phyloP scores from a whole-genome alignment of 2,113 vertebrate species.

The Pyrgilauda ruficollis region DNA sequence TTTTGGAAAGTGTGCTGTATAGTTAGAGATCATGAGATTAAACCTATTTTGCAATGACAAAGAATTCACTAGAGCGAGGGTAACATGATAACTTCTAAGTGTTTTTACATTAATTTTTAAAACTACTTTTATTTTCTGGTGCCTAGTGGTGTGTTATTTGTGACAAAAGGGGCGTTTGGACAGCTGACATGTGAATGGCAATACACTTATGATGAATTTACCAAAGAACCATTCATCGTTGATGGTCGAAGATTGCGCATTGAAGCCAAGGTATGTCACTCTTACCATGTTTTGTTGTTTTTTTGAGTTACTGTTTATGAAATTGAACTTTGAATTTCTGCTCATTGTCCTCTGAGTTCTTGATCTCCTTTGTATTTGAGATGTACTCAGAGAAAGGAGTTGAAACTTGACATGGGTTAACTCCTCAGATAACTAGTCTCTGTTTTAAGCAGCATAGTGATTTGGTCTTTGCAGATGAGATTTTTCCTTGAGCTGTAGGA shows the following conservation, averaged over 20 bases:
- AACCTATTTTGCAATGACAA: background rate
- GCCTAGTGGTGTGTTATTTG: conserved; percentile 90
- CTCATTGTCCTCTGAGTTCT: background rate
- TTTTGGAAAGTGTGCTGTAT: background rate
- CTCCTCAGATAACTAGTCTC: background rate
- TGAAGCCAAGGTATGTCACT: conserved; percentile 87
- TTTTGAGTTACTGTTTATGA: background rate
- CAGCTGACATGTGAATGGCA: conserved; percentile 98
- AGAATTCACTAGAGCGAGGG: background rate
- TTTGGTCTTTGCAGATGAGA: background rate
- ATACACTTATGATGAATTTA: conserved; percentile 95
- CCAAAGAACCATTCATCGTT: conserved; percentile 91
- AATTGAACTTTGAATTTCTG: background rate
- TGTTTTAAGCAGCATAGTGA: background rate
- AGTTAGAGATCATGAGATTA: background rate
- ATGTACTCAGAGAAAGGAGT: background rate
- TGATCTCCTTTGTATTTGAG: background rate
- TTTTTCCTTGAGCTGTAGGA: background rate
- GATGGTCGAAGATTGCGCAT: conserved; percentile 88
- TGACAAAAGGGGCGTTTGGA: conserved; percentile 95
- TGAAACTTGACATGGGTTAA: background rate
- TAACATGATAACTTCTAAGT: background rate
- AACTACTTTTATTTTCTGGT: background rate
- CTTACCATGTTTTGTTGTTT: background rate
- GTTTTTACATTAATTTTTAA: background rate